Percentiles rank a stretch among this genome's conserved stretches.
phyloP scores from a whole-genome alignment of 2,113 vertebrate genomes.

The Nematolebias whitei region DNA sequence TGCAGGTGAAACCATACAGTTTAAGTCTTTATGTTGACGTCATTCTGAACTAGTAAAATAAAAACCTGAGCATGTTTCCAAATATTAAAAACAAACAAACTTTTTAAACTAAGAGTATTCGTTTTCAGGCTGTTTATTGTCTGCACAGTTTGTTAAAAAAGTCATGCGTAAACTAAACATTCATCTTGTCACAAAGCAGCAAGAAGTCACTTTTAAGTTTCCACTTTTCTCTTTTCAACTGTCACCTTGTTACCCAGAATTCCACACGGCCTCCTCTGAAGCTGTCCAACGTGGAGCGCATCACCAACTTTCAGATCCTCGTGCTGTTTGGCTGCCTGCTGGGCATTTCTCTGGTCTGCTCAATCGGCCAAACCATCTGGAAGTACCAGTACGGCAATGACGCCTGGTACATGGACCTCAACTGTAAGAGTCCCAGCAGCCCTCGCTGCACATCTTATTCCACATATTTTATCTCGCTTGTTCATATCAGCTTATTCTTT shows the following conservation, averaged over 20 bases:
- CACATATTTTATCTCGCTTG: conserved; percentile 78
- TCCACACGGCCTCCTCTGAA: conserved; percentile 96
- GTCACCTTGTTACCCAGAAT: conserved; percentile 83
- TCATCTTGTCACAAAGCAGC: background rate
- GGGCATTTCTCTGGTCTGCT: conserved; percentile 95
- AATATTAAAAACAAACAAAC: no score
- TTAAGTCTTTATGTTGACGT: background rate
- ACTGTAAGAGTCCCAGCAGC: conserved; percentile 87
- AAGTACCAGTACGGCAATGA: conserved; percentile 88
- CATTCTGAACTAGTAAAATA: background rate
- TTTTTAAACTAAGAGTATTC: background rate
- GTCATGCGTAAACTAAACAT: background rate
- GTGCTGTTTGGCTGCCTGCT: conserved; percentile 96
- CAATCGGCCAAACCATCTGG: conserved; percentile 95
- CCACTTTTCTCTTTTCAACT: background rate
- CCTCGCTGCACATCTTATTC: conserved; percentile 52
- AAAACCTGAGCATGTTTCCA: background rate
- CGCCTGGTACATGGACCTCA: conserved; percentile 98
- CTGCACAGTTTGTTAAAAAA: background rate
- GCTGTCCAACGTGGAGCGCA: conserved; percentile 96
- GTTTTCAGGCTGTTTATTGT: background rate
- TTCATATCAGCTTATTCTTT: conserved; percentile 79
- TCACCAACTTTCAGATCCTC: conserved; percentile 98
- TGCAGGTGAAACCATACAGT: conserved; percentile 85
- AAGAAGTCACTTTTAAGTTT: background rate